phyloP scores from a whole-genome alignment of 2,888 invertebrate genomes.

The Xanthia togata region DNA sequence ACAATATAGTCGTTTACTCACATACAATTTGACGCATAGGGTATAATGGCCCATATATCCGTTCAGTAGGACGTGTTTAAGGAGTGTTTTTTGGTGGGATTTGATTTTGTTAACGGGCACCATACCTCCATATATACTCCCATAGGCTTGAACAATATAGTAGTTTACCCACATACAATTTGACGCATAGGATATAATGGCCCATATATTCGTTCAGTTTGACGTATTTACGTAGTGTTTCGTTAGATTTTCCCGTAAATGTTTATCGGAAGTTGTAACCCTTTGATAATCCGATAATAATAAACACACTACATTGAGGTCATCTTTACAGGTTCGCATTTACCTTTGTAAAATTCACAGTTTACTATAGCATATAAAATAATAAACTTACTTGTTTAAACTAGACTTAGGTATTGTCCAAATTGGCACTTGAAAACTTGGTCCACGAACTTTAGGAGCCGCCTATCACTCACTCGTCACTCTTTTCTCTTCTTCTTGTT shows the following conservation, averaged over 20 bases:
- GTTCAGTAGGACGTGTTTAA: conserved; percentile 54
- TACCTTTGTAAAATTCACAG: conserved; percentile 21
- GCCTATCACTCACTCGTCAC: neutral
- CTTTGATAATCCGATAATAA: conserved; percentile 57
- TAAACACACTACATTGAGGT: conserved; percentile 52
- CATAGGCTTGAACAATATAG: conserved; percentile 36
- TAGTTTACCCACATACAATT: conserved; percentile 49
- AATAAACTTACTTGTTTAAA: conserved; percentile 8
- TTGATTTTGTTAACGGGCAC: conserved; percentile 71
- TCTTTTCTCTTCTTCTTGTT: neutral
- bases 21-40: conserved; percentile 52
- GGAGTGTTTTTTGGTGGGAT: conserved; percentile 69
- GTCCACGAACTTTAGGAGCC: neutral
- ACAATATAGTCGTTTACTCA: conserved; percentile 42
- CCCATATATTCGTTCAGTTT: conserved; percentile 49
- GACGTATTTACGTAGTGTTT: conserved; percentile 56
- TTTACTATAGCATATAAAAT: conserved; percentile 7
- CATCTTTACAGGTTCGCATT: conserved; percentile 32
- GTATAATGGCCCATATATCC: conserved; percentile 54
- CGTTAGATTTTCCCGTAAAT: conserved; percentile 54
- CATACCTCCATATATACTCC: conserved; percentile 56
- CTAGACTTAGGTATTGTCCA: neutral
- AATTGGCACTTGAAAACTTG: neutral
- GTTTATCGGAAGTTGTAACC: conserved; percentile 53
- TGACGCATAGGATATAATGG: conserved; percentile 51